These are phyloP conservation scores for Villa cingulata DNA, from an alignment of 2,888 invertebrate species.

Conservation along the genomic window DNA sequence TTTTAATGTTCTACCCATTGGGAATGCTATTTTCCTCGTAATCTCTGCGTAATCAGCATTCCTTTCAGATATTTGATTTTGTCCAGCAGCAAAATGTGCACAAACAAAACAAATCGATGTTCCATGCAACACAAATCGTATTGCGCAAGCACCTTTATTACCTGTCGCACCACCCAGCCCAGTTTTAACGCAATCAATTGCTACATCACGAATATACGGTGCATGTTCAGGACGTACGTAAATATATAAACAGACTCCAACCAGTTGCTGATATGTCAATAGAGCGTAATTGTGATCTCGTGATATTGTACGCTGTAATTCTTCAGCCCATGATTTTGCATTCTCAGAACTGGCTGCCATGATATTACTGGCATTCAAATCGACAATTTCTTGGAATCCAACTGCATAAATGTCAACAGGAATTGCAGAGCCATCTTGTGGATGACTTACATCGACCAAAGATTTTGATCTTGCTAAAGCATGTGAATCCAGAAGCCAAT, in stretches of 20 bases:
- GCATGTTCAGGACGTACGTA: constrained; percentile 84
- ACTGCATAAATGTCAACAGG: constrained; percentile 90
- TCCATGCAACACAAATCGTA: constrained; percentile 80
- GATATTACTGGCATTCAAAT: constrained; percentile 95
- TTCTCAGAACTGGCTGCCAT: constrained; percentile 88
- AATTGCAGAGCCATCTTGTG: constrained; percentile 29
- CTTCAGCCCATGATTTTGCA: constrained; percentile 86
- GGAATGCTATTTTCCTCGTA: constrained; percentile 75
- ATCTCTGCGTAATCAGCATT: constrained; percentile 97
- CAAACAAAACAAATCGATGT: constrained; percentile 96
- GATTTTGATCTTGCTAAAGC: constrained; percentile 40
- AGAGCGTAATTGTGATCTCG: constrained; percentile 77
- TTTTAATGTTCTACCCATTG: constrained; percentile 81
- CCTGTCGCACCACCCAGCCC: constrained; percentile 94
- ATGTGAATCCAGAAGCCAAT: constrained; percentile 82
- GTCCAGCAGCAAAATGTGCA: constrained; percentile 98
- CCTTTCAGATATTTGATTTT: constrained; percentile 85
- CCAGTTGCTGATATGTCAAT: constrained; percentile 86
- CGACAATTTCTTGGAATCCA: constrained; percentile 98
- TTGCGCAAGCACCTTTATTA: constrained; percentile 92
- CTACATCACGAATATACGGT: constrained; percentile 81
- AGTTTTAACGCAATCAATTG: constrained; percentile 92
- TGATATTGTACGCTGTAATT: constrained; percentile 81
- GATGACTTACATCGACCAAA: constrained; percentile 37
- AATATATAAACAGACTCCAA: constrained; percentile 93